A percentile compares a stretch with the other conserved stretches of the same genome.
phyloP scores from a whole-genome alignment of 2,113 vertebrate genomes.

The Bettongia penicillata region DNA sequence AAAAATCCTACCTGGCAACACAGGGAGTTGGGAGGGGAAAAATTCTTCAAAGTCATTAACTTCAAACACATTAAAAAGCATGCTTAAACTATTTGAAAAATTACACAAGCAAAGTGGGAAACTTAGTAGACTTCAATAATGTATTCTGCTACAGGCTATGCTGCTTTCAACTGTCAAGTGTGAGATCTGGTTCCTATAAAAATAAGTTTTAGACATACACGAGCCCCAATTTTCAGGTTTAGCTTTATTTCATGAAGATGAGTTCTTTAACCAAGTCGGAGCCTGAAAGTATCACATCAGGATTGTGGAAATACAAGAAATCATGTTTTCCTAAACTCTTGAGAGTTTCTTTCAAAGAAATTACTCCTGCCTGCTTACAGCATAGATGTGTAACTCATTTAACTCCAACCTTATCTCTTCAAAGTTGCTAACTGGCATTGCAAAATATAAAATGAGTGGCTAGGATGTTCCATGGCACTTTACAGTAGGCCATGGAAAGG shows the following conservation, averaged over 20 bases:
- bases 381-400: neutral
- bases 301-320: neutral
- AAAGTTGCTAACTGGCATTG: conserved; percentile 15
- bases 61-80: conserved; percentile 36
- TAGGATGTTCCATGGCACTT: neutral
- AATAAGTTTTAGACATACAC: conserved; percentile 43
- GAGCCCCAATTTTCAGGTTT: neutral
- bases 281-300: neutral
- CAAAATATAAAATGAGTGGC: conserved; percentile 23
- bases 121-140: neutral
- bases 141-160: neutral
- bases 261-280: neutral
- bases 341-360: neutral
- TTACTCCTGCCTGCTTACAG: neutral
- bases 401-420: neutral
- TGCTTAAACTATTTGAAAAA: conserved; percentile 1
- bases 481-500: fast-evolving
- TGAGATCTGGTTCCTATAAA: neutral
- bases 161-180: neutral
- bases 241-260: neutral
- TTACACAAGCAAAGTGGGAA: neutral
- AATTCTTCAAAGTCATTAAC: conserved; percentile 25
- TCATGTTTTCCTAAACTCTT: neutral
- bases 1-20: neutral
- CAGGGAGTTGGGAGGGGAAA: neutral